phyloP scores from a whole-genome alignment of 2,888 invertebrate genomes.

The Ormyrus nitidulus region DNA sequence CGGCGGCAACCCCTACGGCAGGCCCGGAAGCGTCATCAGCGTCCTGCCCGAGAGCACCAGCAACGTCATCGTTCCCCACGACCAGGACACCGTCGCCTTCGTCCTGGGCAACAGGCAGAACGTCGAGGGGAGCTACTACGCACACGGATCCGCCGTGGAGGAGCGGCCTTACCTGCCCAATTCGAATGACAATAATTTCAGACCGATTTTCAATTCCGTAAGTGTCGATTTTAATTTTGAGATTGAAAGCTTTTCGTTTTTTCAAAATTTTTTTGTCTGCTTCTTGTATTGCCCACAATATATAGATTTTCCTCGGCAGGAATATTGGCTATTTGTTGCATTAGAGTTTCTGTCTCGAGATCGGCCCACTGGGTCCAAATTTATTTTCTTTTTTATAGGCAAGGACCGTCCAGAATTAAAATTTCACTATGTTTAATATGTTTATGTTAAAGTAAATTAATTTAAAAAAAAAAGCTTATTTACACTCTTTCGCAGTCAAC shows the following conservation, averaged over 20 bases:
- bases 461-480: background rate
- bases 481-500: background rate
- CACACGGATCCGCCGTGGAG: constrained; percentile 76
- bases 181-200: constrained; percentile 61
- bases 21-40: constrained; percentile 56
- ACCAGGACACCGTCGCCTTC: constrained; percentile 81
- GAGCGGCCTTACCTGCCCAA: constrained; percentile 75
- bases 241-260: too few species aligned
- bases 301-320: too few species aligned
- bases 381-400: too few species aligned
- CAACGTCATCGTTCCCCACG: constrained; percentile 80
- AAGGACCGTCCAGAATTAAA: too few species aligned
- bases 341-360: too few species aligned
- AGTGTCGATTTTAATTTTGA: constrained; percentile 61
- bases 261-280: too few species aligned
- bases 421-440: too few species aligned
- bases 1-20: constrained; percentile 49
- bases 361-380: too few species aligned
- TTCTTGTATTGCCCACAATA: too few species aligned
- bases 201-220: constrained; percentile 63
- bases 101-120: constrained; percentile 81
- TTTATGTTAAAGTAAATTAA: background rate
- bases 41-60: constrained; percentile 77
- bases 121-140: constrained; percentile 75
- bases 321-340: too few species aligned